phyloP scores from a whole-genome alignment of 1,140 invertebrate species.

The Eufriesea mexicana region DNA sequence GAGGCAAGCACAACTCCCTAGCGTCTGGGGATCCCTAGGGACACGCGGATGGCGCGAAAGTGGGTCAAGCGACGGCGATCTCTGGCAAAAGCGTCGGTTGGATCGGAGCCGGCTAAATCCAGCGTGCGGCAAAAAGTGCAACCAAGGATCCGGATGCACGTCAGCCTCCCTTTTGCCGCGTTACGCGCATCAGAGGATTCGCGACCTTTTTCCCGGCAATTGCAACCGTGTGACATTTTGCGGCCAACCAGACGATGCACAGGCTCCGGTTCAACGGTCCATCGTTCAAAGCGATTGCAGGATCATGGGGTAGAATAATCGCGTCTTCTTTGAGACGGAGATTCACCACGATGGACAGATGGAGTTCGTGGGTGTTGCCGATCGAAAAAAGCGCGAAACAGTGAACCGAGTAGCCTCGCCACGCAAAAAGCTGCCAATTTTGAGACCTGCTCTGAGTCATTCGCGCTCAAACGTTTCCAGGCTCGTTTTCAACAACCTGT shows the following conservation, averaged over 20 bases:
- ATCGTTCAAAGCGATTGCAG: conserved; percentile 6
- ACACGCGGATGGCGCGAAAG: background rate
- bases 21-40: background rate
- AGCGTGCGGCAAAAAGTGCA: conserved; percentile 53
- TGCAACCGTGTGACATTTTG: conserved; percentile 37
- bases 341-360: background rate
- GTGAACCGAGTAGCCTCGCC: too few relatives aligned
- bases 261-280: background rate
- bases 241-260: conserved; percentile 1
- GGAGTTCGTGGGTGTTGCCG: background rate
- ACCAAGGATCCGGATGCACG: conserved; percentile 42
- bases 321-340: background rate
- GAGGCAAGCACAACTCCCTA: background rate
- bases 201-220: conserved; percentile 29
- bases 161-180: conserved; percentile 43
- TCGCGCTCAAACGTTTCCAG: too few relatives aligned
- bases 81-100: conserved; percentile 25
- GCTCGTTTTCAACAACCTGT: too few relatives aligned
- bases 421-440: too few relatives aligned
- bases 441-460: too few relatives aligned
- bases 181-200: conserved; percentile 42
- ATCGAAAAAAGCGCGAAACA: background rate
- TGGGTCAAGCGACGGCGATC: conserved; percentile 47
- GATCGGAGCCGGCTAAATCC: conserved; percentile 53
- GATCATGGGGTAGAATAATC: conserved; percentile 1